Conservation (phyloP, 2,888 invertebrate species). For the Dermolepida albohirtum region DNA sequence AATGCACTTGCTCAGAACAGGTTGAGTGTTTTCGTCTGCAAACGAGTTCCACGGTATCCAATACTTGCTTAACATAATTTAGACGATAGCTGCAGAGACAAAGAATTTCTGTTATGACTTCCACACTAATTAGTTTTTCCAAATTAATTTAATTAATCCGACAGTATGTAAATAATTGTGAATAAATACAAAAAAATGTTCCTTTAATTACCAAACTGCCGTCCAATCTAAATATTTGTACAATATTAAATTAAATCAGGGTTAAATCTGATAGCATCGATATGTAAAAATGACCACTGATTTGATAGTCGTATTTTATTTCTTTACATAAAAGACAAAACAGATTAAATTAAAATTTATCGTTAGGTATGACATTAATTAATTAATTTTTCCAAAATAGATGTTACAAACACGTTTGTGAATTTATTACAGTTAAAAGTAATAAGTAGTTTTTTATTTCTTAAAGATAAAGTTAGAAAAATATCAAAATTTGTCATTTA, state of each 20-base stretch:
- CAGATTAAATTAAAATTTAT: no score
- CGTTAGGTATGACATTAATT: no score
- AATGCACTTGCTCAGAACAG: slow-evolving; percentile 51
- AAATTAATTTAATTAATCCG: slow-evolving; percentile 43
- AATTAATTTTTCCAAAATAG: no score
- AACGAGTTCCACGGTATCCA: slow-evolving; percentile 48
- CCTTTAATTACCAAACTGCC: slow-evolving; percentile 21
- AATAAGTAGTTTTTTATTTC: no score
- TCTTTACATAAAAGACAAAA: no score
- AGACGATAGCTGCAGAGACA: slow-evolving; percentile 46
- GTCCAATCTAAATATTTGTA: slow-evolving; percentile 33
- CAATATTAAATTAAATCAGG: slow-evolving; percentile 20
- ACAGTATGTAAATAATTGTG: slow-evolving; percentile 33
- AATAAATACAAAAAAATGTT: slow-evolving; percentile 11
- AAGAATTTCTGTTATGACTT: slow-evolving; percentile 43
- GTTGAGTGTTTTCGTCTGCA: slow-evolving; percentile 50
- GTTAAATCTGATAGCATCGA: slow-evolving; percentile 12
- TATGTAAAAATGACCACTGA: no score
- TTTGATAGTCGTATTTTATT: no score
- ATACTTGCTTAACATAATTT: slow-evolving; percentile 50
- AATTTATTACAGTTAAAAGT: no score
- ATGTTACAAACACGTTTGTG: no score
- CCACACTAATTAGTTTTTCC: slow-evolving; percentile 44
- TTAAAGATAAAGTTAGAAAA: no score
- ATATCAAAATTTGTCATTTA: no score